A percentile compares a stretch with the other conserved stretches of the same genome.
Conservation (phyloP, 2,797 vertebrate genomes). For the Graptemys geographica region DNA sequence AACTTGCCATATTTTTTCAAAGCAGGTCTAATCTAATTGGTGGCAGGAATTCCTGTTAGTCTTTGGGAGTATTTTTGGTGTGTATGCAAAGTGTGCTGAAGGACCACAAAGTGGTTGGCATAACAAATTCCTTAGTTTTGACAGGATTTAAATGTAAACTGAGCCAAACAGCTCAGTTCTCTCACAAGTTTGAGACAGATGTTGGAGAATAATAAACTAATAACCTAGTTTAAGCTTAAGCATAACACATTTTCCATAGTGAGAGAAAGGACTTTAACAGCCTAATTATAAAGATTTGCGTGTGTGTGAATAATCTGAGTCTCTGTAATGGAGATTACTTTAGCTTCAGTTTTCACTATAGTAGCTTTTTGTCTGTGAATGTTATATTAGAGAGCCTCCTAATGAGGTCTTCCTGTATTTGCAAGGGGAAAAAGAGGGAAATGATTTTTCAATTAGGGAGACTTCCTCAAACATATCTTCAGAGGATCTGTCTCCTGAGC, state of each 20-base stretch:
- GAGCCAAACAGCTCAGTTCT: not conserved
- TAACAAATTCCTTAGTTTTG: not conserved
- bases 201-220: not conserved
- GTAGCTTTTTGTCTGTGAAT: slow-evolving; percentile 20
- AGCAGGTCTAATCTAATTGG: accelerated
- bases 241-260: not conserved
- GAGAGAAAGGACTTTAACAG: not conserved
- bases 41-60: not conserved
- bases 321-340: not conserved
- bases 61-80: not conserved
- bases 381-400: not conserved
- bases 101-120: not conserved
- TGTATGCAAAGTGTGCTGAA: accelerated
- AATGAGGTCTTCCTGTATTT: slow-evolving; percentile 19
- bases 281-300: not conserved
- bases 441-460: slow-evolving; percentile 9
- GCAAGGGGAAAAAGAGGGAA: slow-evolving; percentile 25
- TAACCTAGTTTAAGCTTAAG: not conserved
- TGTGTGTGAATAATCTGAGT: slow-evolving; percentile 21
- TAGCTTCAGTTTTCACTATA: not conserved
- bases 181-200: not conserved
- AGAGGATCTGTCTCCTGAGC: not conserved
- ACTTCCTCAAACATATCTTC: slow-evolving; percentile 3
- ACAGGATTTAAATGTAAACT: not conserved
- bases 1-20: not conserved